Evolutionary conservation across 2,113 vertebrate species (phyloP), one percentile per base, ranked within the genome.

Genomic region (Hassar affinis): DNA sequence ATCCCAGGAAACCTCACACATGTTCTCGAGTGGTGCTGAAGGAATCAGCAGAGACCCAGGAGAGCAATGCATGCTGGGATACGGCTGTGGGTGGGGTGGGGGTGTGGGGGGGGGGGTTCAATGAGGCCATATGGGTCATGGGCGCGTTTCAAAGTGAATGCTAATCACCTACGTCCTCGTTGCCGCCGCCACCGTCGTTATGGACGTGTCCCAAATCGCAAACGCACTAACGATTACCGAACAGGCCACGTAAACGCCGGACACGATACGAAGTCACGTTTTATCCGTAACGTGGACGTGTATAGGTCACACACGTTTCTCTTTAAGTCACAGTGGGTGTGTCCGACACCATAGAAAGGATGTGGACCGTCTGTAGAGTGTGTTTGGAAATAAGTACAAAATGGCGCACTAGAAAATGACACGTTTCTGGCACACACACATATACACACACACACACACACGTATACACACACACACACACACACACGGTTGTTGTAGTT

Each of bases 21-120:
- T 38, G 18, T 1, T 25, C 12, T 15, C 12, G n/a, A 6, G 12
- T 62, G 59, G 11, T 33, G 27, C n/a, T 33, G 61, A 47, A 18
- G 27, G 45, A 27, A 3, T 30, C 8, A 33, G 8, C 8, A 15
- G 6, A 10, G 30, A 30, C 35, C 6, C 6, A 35, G 6, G 9
- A 69, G 12, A 62, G 78, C 15, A 6, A 11, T 49, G 78, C 45
- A 51, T 51, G 17, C 59, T 66, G 78, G 59, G 78, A 66, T 79
- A 47, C n/a, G 42, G 38, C 59, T 1, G 3, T 35, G 4, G 20
- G 54, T 18, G 15, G 22, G 56, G n/a, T n/a, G n/a, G n/a, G n/a
- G n/a, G n/a, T n/a, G n/a, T n/a, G n/a, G n/a, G n/a, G n/a, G n/a
- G n/a, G n/a, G n/a, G n/a, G n/a, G n/a, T n/a, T 45, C 8, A 30